phyloP scores from a whole-genome alignment of 2,797 vertebrate genomes.

The Enteromius unitaeniatus region DNA sequence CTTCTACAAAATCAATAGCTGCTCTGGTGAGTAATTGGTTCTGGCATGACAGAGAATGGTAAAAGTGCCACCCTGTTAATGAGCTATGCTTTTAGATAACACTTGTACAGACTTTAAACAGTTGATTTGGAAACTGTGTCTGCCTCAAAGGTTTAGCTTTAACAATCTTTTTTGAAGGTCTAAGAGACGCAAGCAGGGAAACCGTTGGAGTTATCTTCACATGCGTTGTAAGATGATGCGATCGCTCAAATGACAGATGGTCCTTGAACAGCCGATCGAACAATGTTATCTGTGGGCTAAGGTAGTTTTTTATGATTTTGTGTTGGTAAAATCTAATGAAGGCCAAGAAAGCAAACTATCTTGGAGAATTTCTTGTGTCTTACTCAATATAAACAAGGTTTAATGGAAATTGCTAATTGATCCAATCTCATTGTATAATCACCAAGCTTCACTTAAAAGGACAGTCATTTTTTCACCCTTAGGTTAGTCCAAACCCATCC shows the following conservation, averaged over 20 bases:
- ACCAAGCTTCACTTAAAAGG: not conserved
- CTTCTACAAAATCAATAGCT: constrained; percentile 45
- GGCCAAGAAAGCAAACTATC: constrained; percentile 27
- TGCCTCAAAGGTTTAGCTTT: constrained; percentile 44
- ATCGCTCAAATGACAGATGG: not conserved
- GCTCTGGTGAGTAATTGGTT: constrained; percentile 18
- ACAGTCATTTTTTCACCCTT: not conserved
- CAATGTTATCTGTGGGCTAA: constrained; percentile 55
- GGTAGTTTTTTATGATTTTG: constrained; percentile 49
- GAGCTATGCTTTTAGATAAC: constrained; percentile 26
- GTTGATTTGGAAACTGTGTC: constrained; percentile 25
- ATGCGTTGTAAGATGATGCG: not conserved
- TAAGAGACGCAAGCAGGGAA: constrained; percentile 37
- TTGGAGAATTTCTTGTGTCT: not conserved
- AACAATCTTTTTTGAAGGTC: constrained; percentile 59
- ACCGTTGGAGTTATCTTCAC: not conserved
- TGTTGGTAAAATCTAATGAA: constrained; percentile 59
- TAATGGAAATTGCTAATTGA: not conserved
- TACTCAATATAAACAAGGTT: not conserved
- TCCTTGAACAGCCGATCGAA: constrained; percentile 55
- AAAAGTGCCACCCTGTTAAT: constrained; percentile 17
- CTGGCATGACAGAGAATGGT: not conserved
- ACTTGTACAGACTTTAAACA: constrained; percentile 22
- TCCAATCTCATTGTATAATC: not conserved
- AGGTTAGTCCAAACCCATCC: not conserved